These are phyloP conservation scores for Shinisaurus crocodilurus DNA, from an alignment of 2,113 vertebrate genomes.

Conservation along the genomic window DNA sequence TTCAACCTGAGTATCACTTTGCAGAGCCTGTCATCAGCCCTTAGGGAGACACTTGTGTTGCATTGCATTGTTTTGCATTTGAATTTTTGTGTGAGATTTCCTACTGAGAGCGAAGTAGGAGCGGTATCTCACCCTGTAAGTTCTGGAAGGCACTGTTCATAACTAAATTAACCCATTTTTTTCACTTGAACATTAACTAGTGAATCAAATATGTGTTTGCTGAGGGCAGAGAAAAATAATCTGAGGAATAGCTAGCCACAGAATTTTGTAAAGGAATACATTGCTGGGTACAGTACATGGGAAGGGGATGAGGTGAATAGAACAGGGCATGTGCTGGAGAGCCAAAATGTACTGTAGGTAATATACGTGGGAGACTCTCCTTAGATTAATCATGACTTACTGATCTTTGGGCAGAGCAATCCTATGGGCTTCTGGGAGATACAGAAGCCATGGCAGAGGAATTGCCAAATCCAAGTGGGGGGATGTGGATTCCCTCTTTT, in stretches of 20 bases:
- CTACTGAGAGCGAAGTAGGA: neutral
- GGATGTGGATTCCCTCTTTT: too few species aligned
- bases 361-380: neutral
- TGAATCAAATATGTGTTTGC: neutral
- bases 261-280: neutral
- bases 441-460: too few species aligned
- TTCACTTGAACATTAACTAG: neutral
- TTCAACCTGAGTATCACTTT: neutral
- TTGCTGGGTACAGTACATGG: neutral
- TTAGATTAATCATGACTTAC: neutral
- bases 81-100: neutral
- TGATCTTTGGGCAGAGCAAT: neutral
- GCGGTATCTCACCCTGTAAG: neutral
- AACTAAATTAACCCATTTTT: neutral
- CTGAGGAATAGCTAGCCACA: neutral
- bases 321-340: neutral
- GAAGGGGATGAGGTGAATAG: neutral
- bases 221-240: neutral
- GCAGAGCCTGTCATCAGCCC: neutral
- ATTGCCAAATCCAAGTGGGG: too few species aligned
- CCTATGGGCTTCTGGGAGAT: too few species aligned
- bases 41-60: neutral
- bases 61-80: neutral
- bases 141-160: neutral
- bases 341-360: neutral